Conservation (phyloP, 2,797 vertebrate genomes). For the Harpagifer antarcticus region DNA sequence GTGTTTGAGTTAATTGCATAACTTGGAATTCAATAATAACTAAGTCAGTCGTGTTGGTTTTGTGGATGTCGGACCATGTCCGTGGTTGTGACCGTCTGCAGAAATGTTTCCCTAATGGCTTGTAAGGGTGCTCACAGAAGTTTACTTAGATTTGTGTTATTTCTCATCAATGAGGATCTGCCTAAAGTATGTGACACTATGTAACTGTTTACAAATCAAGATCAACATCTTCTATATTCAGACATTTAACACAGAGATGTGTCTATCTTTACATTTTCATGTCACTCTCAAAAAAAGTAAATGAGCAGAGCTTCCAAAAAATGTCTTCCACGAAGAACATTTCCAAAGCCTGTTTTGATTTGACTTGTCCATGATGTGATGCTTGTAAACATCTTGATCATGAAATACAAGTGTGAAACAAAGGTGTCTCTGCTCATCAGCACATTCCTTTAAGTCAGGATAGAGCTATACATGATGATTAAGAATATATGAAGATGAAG, state of each 20-base stretch:
- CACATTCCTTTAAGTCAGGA: neutral
- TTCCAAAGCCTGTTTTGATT: slow-evolving; percentile 2
- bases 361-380: neutral
- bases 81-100: neutral
- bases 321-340: neutral
- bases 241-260: slow-evolving; percentile 2
- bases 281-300: neutral
- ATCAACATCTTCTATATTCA: neutral
- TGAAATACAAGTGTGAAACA: neutral
- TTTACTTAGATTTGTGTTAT: neutral
- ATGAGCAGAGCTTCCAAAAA: neutral
- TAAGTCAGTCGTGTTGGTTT: slow-evolving; percentile 47
- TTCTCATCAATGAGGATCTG: neutral
- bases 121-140: slow-evolving; percentile 7
- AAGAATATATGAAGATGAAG: slow-evolving; percentile 3
- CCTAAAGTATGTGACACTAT: neutral
- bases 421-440: slow-evolving; percentile 1
- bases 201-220: neutral
- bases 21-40: slow-evolving; percentile 74
- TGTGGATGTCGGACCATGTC: slow-evolving; percentile 35
- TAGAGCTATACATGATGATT: neutral
- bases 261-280: neutral
- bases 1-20: slow-evolving; percentile 80
- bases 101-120: neutral
- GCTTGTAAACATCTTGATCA: slow-evolving; percentile 9